Base-by-base conservation (phyloP, 2,888 invertebrate species). In the Horisme vitalbata region DNA sequence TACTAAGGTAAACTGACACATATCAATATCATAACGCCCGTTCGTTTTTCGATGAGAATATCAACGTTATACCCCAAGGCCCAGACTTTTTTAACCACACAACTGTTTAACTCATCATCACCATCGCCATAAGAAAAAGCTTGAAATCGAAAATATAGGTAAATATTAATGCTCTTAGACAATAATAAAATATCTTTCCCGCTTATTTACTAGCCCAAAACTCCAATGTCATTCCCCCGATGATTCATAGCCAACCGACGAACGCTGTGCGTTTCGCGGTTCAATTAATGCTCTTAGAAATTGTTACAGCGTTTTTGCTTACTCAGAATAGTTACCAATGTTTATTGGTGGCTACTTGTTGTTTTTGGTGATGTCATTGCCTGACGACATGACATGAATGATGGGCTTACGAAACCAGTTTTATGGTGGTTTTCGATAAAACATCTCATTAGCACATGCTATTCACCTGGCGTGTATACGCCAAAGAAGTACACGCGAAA, bases 351-450 rank as follows among this genome's bases (percentile, higher is more conserved):
- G 15, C 14, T 41, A 41, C 20, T 10, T 6, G 57, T 66, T 63
- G 64, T 74, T 67, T 59, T 54, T 47, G 63, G 59, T 82, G 81
- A 81, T 79, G 77, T 81, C 80, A 81, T 65, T 50, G n/a, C 41
- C 48, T 49, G 53, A 39, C 52, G 58, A 51, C n/a, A n/a, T 63
- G 59, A 57, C 37, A 46, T 39, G 41, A 52, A 30, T 47, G 55
- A 52, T 41, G 37, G 45, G 46, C 52, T 56, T 57, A 55, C 52
- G 55, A 26, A 4, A 31, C 20, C 23, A 24, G 23, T 20, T 34
- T 35, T 33, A 24, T 34, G 2, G 18, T 20, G 26, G 18, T 7
- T 44, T 38, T n/a, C 24, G 13, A 5, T 34, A 4, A 24, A 41
- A 21, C 15, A 33, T 21, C 32, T 18, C 27, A 21, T 10, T 28